A percentile compares a stretch with the other conserved stretches of the same genome.
These are phyloP conservation scores for Eupsilia transversa DNA, from an alignment of 2,888 invertebrate species.

Conservation along the genomic window DNA sequence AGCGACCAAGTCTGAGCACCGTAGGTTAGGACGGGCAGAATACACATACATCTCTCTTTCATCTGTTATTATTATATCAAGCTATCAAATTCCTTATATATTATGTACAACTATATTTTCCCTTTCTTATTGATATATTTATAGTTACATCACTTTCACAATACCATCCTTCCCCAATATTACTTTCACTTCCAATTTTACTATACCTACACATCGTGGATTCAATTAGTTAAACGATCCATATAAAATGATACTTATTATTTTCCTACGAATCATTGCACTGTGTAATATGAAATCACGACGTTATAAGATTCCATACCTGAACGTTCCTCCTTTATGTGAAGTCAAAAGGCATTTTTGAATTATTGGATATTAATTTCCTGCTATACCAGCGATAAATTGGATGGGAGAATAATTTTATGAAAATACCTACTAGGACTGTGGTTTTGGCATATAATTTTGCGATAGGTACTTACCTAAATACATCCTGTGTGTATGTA, in stretches of 20 bases:
- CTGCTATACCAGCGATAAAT: constrained; percentile 34
- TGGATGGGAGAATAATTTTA: constrained; percentile 38
- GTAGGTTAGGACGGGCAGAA: no score
- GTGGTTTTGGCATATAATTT: constrained; percentile 6
- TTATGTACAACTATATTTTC: neutral
- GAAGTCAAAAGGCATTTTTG: constrained; percentile 47
- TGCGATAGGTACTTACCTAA: no score
- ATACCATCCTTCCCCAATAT: neutral
- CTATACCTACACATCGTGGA: constrained; percentile 12
- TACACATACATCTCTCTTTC: neutral
- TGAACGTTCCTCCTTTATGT: constrained; percentile 44
- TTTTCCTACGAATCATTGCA: constrained; percentile 62
- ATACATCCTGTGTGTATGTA: no score
- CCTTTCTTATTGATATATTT: neutral
- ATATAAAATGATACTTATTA: constrained; percentile 62
- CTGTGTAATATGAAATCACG: constrained; percentile 54
- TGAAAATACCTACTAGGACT: constrained; percentile 13
- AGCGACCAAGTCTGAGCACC: no score
- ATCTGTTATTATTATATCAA: neutral
- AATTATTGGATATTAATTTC: constrained; percentile 51
- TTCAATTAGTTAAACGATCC: constrained; percentile 56
- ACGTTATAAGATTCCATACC: constrained; percentile 48
- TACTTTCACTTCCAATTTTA: constrained; percentile 15
- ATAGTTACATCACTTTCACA: neutral
- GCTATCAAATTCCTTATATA: neutral